Base-by-base conservation (phyloP, 2,888 invertebrate species). In the Volucella inanis region DNA sequence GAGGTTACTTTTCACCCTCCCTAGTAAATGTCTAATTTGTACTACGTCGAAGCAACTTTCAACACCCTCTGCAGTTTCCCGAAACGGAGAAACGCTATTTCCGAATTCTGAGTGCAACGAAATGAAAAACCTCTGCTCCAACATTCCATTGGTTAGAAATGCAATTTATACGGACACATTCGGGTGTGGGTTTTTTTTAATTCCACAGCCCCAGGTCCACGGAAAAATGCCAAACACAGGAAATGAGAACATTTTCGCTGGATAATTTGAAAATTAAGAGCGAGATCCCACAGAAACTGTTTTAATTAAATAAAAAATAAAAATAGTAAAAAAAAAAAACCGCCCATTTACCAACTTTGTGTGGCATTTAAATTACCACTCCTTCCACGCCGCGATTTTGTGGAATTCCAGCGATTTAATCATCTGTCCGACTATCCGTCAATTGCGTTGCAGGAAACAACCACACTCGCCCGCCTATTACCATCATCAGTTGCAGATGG, bases 321-420 rank as follows among this genome's bases (percentile, higher is more conserved):
- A 22, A 22, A 22, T 22, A 18, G 1, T 22, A 10, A n/a, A 45
- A 47, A 4, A 14, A n/a, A 9, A 38, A 18, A 9, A 52, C 1
- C 11, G 18, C 3, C 18, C 18, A 18, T 22, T 18, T 4, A 22
- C 14, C 47, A 50, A 15, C 3, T 2, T 2, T 11, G 6, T 15
- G 18, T 45, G 45, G 22, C 22, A 22, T 22, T 22, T 22, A 22
- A 22, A 22, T 22, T 22, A 22, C 22, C 38, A 43, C 11, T 39
- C 41, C 12, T 14, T 8, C 15, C n/a, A 55, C 55, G 45, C 10
- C 11, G 14, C 45, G 38, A 4, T 55, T 47, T 6, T 47, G 38
- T 68, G 55, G n/a, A 70, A 78, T 79, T 15, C 59, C 14, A 72
- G 45, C 79, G 31, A 72, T 79, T 79, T 72, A 79, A 79, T 79